phyloP scores from a whole-genome alignment of 2,113 vertebrate species.

The Cacatua alba region DNA sequence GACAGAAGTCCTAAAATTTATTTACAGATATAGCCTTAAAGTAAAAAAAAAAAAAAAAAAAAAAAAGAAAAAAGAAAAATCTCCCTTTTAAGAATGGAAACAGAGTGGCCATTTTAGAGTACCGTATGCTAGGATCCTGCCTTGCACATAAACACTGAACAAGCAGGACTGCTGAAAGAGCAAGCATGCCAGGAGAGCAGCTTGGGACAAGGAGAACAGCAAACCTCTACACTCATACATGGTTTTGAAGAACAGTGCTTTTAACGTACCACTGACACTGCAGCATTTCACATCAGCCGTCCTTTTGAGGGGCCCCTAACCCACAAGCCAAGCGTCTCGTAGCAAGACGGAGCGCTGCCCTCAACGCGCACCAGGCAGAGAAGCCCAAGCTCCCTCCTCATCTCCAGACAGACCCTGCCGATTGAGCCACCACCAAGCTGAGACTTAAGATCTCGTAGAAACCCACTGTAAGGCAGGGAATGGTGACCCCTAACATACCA shows the following conservation, averaged over 20 bases:
- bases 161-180: not conserved
- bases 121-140: not conserved
- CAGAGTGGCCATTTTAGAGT: not conserved
- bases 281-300: not conserved
- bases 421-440: not conserved
- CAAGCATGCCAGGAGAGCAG: not conserved
- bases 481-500: rapidly evolving
- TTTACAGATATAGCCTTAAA: not conserved
- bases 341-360: not conserved
- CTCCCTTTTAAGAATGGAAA: not conserved
- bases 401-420: not conserved
- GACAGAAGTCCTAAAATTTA: not conserved
- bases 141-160: not conserved
- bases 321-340: rapidly evolving
- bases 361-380: not conserved
- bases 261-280: not conserved
- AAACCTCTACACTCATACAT: not conserved
- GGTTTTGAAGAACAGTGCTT: not conserved
- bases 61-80: not conserved
- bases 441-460: not conserved
- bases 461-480: not conserved
- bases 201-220: not conserved
- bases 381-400: not conserved
- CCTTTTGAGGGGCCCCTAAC: not conserved
- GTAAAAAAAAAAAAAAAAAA: not conserved